These are phyloP conservation scores for Drosophila oshimai DNA, from an alignment of 1,140 invertebrate species.

Conservation along the genomic window DNA sequence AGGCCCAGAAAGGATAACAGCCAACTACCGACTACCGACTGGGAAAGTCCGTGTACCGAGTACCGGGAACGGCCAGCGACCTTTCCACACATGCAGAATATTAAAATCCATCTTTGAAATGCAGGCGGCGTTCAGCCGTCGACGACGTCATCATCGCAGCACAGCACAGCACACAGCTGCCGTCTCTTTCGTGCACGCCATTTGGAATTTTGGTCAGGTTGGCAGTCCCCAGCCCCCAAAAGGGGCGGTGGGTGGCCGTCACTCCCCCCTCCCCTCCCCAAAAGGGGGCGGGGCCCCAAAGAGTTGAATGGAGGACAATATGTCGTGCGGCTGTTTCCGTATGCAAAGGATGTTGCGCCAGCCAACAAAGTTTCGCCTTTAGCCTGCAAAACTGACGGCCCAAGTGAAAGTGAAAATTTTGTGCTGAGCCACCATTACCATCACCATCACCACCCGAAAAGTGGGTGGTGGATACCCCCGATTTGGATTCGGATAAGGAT, in stretches of 20 bases:
- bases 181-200: constrained; percentile 47
- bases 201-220: constrained; percentile 78
- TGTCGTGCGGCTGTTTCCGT: constrained; percentile 77
- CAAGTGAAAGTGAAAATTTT: constrained; percentile 79
- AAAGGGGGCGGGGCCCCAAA: constrained; percentile 44
- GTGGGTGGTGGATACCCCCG: constrained; percentile 2
- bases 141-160: constrained; percentile 57
- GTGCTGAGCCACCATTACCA: constrained; percentile 25
- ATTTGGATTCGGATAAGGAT: background rate
- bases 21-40: constrained; percentile 15
- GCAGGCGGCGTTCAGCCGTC: constrained; percentile 64
- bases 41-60: constrained; percentile 25
- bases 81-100: constrained; percentile 81
- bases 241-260: background rate
- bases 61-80: constrained; percentile 66
- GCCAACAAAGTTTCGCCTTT: constrained; percentile 75
- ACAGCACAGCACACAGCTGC: too few relatives aligned
- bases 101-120: constrained; percentile 81
- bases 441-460: background rate
- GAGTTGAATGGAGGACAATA: constrained; percentile 79
- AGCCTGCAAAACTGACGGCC: constrained; percentile 69
- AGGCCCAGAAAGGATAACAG: constrained; percentile 41
- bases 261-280: too few relatives aligned
- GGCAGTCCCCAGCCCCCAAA: constrained; percentile 35
- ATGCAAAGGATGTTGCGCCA: constrained; percentile 79